phyloP scores from a whole-genome alignment of 2,113 vertebrate species.

The Campylomormyrus numenius region DNA sequence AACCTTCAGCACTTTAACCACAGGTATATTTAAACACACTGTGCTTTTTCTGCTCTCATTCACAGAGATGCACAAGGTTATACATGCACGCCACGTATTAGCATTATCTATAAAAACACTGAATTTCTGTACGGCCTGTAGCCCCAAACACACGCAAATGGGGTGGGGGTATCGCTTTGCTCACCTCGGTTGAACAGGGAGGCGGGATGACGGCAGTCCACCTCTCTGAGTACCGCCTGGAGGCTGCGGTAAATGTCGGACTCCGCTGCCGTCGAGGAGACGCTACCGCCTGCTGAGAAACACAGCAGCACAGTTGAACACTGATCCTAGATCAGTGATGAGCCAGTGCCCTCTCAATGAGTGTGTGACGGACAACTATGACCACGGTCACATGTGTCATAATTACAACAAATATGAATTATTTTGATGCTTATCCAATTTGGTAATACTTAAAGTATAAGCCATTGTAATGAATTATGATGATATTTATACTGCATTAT shows the following conservation, averaged over 20 bases:
- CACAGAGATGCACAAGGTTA: background rate
- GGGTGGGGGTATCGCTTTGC: background rate
- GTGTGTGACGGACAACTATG: background rate
- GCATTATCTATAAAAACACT: background rate
- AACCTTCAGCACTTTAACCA: background rate
- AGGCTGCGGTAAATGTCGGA: constrained; percentile 77
- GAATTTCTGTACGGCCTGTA: background rate
- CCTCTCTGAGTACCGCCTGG: constrained; percentile 72
- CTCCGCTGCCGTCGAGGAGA: constrained; percentile 55
- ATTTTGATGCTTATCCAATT: background rate
- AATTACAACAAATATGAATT: background rate
- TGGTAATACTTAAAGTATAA: background rate
- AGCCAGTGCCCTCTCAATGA: background rate
- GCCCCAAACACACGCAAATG: background rate
- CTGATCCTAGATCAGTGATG: background rate
- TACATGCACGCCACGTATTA: background rate
- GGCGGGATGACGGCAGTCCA: constrained; percentile 50
- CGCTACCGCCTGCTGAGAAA: background rate
- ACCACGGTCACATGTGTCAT: background rate
- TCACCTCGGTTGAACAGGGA: constrained; percentile 69
- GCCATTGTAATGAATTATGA: too few species aligned
- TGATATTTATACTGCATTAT: background rate
- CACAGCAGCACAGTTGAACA: background rate
- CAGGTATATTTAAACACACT: background rate
- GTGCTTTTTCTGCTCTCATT: background rate